These are phyloP conservation scores for Cyclophora punctaria DNA, from an alignment of 2,888 invertebrate species.

Conservation along the genomic window DNA sequence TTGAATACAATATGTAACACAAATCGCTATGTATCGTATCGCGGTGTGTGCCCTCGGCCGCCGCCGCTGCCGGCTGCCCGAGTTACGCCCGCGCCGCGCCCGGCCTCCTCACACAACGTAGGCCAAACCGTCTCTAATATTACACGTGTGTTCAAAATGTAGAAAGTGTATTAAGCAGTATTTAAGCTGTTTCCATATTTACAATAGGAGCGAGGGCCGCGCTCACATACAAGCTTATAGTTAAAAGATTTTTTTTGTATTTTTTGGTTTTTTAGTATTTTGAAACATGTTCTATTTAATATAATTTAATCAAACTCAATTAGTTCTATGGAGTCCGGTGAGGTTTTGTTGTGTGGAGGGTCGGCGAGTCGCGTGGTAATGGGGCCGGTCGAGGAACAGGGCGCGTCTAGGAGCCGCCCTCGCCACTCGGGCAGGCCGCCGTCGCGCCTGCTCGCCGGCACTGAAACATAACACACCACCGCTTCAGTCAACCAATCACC, in stretches of 20 bases:
- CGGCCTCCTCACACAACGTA: conserved; percentile 21
- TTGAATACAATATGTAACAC: conserved; percentile 14
- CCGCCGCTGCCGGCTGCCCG: conserved; percentile 18
- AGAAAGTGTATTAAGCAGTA: conserved; percentile 62
- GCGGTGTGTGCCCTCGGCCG: conserved; percentile 16
- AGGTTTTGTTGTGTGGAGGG: conserved; percentile 22
- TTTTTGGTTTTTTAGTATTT: conserved; percentile 25
- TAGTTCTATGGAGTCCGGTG: conserved; percentile 33
- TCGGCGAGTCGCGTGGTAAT: conserved; percentile 45
- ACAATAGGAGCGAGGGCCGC: conserved; percentile 47
- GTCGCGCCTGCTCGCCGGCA: conserved; percentile 51
- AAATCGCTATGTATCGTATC: conserved; percentile 11
- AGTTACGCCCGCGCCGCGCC: conserved; percentile 9
- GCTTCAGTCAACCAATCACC: too few species aligned
- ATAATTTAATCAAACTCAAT: conserved; percentile 23
- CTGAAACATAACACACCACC: conserved; percentile 35
- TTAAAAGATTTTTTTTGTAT: conserved; percentile 38
- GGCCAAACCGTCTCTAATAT: conserved; percentile 38
- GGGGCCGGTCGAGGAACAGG: conserved; percentile 45
- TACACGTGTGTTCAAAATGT: conserved; percentile 56
- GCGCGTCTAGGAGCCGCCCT: conserved; percentile 51
- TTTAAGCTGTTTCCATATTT: conserved; percentile 56
- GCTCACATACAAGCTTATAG: conserved; percentile 50
- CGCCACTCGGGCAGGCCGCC: conserved; percentile 48
- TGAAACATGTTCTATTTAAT: conserved; percentile 21